Base-by-base conservation (phyloP, 2,888 invertebrate genomes). In the Ophraella communa region DNA sequence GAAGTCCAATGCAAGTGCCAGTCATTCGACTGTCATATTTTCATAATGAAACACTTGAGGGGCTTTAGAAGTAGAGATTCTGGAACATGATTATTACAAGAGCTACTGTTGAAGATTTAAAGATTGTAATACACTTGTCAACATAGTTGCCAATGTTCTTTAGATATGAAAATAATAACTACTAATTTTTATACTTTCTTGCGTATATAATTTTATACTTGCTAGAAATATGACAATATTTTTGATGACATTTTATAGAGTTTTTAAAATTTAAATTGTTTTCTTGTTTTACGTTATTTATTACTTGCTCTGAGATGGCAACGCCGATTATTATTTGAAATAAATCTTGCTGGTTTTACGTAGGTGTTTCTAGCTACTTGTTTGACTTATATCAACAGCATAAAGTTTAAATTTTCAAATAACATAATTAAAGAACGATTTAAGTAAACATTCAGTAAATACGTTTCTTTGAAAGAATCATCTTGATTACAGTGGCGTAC, bases 31-130 rank as follows among this genome's bases (percentile, higher is more conserved):
- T 51, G 24, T 51, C 49, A 27, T 51, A 57, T 57, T 57, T 57
- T 55, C 39, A 62, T 62, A 62, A 62, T 27, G 27, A 56, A 62
- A 24, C 55, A 56, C 56, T 55, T 62, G 49, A 35, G 4, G 49
- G 24, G 49, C 18, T 49, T 55, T 62, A 63, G 59, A 64, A 56
- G 71, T 76, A 75, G 69, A 72, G 73, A 77, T 77, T 77, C 56
- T 73, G 71, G 74, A 72, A 75, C 77, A 77, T 66, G 72, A 75
- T 77, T 77, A 73, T 75, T 72, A 71, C 73, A 73, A 73, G 66
- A 69, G 73, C 73, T 74, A 73, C 75, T 65, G 75, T 73, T 70
- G 67, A 42, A 74, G 76, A 75, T 75, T 65, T 69, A 67, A 56
- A 73, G 74, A 73, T 73, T 73, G 73, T 68, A 67, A 18, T 66